Evolutionary conservation across 1,140 invertebrate species (phyloP).

Genomic region (Pygmarrhopalites habei): DNA sequence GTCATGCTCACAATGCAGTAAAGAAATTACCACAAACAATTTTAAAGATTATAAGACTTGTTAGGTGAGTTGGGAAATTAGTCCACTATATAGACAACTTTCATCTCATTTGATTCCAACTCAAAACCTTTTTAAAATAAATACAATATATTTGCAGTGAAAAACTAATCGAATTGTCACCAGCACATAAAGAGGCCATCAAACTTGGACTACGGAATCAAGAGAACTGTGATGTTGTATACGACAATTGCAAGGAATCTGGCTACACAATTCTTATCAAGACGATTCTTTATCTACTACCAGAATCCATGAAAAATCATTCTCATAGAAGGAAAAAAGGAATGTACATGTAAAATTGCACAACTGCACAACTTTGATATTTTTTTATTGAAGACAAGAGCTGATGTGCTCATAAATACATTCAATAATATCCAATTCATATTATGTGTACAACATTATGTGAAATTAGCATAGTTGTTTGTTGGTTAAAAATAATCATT

Average conservation of each 20-base stretch:
- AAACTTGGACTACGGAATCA: background rate
- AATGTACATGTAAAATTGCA: conserved; percentile 1
- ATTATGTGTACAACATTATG: no score
- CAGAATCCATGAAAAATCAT: conserved; percentile 1
- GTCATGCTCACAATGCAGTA: background rate
- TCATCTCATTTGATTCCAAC: no score
- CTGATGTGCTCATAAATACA: no score
- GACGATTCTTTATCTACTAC: background rate
- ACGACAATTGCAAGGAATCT: conserved; percentile 1
- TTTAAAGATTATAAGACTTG: background rate
- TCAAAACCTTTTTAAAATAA: no score
- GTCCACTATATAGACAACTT: no score
- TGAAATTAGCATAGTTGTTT: no score
- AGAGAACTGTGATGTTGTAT: background rate
- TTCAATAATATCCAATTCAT: no score
- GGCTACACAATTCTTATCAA: background rate
- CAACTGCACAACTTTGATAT: no score
- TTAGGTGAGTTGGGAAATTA: conserved; percentile 4
- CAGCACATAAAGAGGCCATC: background rate
- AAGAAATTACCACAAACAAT: background rate
- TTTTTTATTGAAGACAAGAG: no score
- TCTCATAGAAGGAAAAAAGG: background rate
- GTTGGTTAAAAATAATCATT: no score
- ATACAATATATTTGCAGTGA: no score
- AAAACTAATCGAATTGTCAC: background rate